A percentile compares a stretch with the other conserved stretches of the same genome.
Conservation (phyloP, 2,113 vertebrate genomes). For the Ornithorhynchus anatinus region DNA sequence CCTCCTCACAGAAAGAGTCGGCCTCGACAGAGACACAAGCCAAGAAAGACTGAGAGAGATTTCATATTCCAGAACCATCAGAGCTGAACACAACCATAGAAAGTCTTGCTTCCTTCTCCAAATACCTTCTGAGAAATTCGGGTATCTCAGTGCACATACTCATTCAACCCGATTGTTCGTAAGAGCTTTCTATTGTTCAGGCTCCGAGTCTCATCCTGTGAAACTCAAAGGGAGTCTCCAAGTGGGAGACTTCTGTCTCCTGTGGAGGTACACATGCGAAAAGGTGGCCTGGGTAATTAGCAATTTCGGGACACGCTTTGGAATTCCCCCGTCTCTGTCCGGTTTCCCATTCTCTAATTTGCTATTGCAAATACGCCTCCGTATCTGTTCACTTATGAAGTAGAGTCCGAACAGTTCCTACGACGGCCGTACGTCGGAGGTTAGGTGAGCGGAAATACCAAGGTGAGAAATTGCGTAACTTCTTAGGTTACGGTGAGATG, state of each 20-base stretch:
- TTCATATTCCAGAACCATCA: not conserved
- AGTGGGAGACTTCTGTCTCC: not conserved
- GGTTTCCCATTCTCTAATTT: not conserved
- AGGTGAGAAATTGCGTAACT: too few species aligned
- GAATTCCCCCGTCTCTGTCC: not conserved
- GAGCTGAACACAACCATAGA: not conserved
- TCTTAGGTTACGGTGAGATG: too few species aligned
- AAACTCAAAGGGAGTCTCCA: not conserved
- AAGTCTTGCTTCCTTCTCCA: conserved; percentile 12
- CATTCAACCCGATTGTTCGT: not conserved
- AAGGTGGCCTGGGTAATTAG: not conserved
- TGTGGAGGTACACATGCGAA: not conserved
- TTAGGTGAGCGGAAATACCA: too few species aligned
- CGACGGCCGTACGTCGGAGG: too few species aligned
- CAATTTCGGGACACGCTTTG: not conserved
- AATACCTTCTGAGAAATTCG: not conserved
- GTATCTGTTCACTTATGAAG: not conserved
- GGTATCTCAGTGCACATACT: not conserved
- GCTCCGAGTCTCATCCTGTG: not conserved
- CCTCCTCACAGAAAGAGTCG: not conserved
- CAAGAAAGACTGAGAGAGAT: not conserved
- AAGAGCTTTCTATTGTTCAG: not conserved
- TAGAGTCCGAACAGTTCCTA: too few species aligned
- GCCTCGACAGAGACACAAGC: not conserved
- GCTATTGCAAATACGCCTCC: not conserved